These are phyloP conservation scores for Cryptocheilus praepositus DNA, from an alignment of 2,888 invertebrate genomes.

Conservation along the genomic window DNA sequence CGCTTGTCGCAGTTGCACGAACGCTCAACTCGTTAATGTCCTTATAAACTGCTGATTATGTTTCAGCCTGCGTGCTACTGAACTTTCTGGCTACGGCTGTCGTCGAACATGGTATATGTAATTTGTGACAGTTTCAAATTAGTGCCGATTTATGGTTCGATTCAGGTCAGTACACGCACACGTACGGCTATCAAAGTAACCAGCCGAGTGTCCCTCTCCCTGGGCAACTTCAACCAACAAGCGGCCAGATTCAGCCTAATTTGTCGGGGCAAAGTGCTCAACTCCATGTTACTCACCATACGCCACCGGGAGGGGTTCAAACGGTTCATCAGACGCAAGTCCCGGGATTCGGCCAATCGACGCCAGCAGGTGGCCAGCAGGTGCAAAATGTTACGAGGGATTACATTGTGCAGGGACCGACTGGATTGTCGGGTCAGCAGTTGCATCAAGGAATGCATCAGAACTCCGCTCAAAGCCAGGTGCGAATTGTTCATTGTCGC, in stretches of 20 bases:
- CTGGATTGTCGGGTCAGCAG: constrained; percentile 57
- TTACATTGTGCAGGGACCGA: constrained; percentile 61
- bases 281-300: constrained; percentile 70
- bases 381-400: constrained; percentile 62
- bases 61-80: too few species aligned
- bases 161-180: constrained; percentile 62
- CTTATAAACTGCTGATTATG: too few species aligned
- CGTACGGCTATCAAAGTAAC: constrained; percentile 64
- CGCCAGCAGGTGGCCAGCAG: constrained; percentile 55
- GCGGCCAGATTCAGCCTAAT: constrained; percentile 64
- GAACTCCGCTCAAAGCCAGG: constrained; percentile 54
- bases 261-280: constrained; percentile 71
- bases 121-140: too few species aligned
- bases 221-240: constrained; percentile 67
- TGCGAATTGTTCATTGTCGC: constrained; percentile 26
- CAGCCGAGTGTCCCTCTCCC: constrained; percentile 66
- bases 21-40: too few species aligned
- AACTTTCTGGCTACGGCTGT: too few species aligned
- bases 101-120: too few species aligned
- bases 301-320: constrained; percentile 69
- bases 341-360: constrained; percentile 61
- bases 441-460: constrained; percentile 64
- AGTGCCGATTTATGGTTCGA: not conserved
- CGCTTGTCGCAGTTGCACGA: too few species aligned
- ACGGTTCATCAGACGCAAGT: constrained; percentile 72